phyloP scores from a whole-genome alignment of 2,113 vertebrate species.

The Varanus komodoensis region DNA sequence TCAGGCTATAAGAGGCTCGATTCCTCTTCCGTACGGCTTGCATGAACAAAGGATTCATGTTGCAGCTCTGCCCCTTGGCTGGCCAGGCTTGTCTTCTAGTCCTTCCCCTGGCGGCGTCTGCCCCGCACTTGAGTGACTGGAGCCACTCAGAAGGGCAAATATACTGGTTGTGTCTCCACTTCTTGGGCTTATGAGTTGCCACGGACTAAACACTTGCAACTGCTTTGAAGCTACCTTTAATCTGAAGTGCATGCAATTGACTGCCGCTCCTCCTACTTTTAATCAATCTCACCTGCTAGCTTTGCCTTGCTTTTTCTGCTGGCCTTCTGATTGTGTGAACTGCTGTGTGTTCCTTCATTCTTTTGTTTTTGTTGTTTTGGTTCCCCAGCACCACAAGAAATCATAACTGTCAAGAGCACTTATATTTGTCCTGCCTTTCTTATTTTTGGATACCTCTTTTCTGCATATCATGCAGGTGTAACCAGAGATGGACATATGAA shows the following conservation, averaged over 20 bases:
- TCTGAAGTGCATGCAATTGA: not conserved
- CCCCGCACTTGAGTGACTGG: not conserved
- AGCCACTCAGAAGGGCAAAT: not conserved
- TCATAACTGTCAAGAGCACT: conserved; percentile 68
- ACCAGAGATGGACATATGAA: not conserved
- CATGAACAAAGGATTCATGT: not conserved
- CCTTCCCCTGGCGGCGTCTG: not conserved
- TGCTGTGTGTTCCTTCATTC: conserved; percentile 54
- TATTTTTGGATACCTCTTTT: conserved; percentile 52
- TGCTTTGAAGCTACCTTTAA: not conserved
- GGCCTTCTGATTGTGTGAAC: conserved; percentile 66
- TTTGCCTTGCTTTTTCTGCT: conserved; percentile 48
- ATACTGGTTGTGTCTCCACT: not conserved
- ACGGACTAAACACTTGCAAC: not conserved
- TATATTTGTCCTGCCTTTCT: conserved; percentile 62
- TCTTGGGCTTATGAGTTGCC: not conserved
- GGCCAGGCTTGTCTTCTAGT: not conserved
- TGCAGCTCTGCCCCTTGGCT: not conserved
- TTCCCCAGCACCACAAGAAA: conserved; percentile 65
- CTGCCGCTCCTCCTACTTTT: conserved; percentile 9
- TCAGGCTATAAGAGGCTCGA: too few species aligned
- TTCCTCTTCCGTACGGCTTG: not conserved
- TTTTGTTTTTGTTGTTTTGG: not conserved
- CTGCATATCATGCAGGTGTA: conserved; percentile 34
- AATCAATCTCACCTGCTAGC: conserved; percentile 58